Percentiles rank a stretch among this genome's conserved stretches.
These are phyloP conservation scores for Noctua janthina DNA, from an alignment of 2,888 invertebrate species.

Conservation along the genomic window DNA sequence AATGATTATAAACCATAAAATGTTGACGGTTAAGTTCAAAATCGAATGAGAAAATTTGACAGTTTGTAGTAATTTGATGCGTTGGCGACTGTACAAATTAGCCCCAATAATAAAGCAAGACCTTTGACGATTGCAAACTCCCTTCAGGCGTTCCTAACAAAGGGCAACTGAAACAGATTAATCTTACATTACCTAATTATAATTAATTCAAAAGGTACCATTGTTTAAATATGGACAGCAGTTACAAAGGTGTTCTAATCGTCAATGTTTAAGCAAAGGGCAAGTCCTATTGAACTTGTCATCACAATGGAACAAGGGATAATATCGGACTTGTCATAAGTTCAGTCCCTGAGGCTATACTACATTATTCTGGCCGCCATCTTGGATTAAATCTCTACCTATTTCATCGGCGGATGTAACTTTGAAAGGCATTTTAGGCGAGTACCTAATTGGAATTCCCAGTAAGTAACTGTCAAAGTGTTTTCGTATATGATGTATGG, in stretches of 20 bases:
- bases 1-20: too few species aligned
- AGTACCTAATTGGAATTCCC: slow-evolving; percentile 17
- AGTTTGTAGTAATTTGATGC: too few species aligned
- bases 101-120: background rate
- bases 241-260: slow-evolving; percentile 21
- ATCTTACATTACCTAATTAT: slow-evolving; percentile 15
- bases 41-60: too few species aligned
- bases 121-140: background rate
- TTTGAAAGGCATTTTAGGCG: slow-evolving; percentile 29
- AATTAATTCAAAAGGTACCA: slow-evolving; percentile 19
- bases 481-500: background rate
- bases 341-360: background rate
- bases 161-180: slow-evolving; percentile 11
- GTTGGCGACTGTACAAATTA: background rate
- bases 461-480: background rate
- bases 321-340: slow-evolving; percentile 24
- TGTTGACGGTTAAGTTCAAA: too few species aligned
- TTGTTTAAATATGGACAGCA: slow-evolving; percentile 29
- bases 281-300: slow-evolving; percentile 28
- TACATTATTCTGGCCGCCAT: slow-evolving; percentile 30
- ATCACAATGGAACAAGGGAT: slow-evolving; percentile 31
- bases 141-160: background rate
- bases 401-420: slow-evolving; percentile 10
- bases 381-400: slow-evolving; percentile 26
- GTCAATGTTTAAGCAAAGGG: slow-evolving; percentile 29